A percentile compares a stretch with the other conserved stretches of the same genome.
Conservation (phyloP, 2,113 vertebrate genomes). For the Spea multiplicata region DNA sequence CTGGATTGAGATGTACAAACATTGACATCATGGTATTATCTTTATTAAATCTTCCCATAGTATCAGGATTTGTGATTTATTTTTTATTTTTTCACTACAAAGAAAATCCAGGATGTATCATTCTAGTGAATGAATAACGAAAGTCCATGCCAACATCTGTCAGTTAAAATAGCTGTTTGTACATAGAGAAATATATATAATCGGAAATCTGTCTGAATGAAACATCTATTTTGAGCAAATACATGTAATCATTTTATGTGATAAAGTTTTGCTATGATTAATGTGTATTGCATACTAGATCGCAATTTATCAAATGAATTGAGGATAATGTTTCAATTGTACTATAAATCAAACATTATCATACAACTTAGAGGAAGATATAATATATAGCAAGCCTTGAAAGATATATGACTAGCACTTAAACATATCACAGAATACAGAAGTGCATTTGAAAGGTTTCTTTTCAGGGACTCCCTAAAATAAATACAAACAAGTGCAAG, state of each 20-base stretch:
- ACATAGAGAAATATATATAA: not conserved
- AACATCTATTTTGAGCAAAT: not conserved
- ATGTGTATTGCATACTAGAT: not conserved
- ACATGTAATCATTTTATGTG: slow-evolving; percentile 4
- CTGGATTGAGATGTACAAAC: too few species aligned
- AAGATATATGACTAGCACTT: not conserved
- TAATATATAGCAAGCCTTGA: not conserved
- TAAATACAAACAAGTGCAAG: too few species aligned
- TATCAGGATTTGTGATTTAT: too few species aligned
- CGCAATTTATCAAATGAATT: not conserved
- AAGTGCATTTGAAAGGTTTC: not conserved
- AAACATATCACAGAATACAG: not conserved
- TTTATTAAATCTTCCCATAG: too few species aligned
- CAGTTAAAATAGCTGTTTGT: not conserved
- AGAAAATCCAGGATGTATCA: not conserved
- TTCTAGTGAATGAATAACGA: not conserved
- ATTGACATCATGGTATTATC: too few species aligned
- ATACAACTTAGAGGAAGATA: not conserved
- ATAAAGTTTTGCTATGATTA: not conserved
- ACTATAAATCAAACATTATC: not conserved
- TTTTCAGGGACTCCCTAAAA: not conserved
- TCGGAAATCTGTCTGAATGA: not conserved
- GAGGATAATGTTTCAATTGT: not conserved
- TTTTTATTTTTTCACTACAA: not conserved
- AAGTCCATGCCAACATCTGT: not conserved